Base-by-base conservation (phyloP, 2,888 invertebrate genomes). In the Folsomia candida region DNA sequence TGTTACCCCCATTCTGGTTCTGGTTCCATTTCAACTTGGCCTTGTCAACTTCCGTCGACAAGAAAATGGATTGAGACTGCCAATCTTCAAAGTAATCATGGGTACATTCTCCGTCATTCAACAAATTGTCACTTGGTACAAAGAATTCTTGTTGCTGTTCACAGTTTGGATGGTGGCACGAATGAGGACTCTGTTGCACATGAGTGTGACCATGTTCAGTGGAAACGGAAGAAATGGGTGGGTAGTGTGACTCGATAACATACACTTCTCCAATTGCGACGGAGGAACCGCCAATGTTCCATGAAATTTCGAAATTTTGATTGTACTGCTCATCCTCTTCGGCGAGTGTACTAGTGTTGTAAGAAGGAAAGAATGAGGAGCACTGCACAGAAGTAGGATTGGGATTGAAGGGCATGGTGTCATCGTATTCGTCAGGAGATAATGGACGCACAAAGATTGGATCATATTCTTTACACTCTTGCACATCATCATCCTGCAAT, bases 181-280 rank as follows among this genome's bases (percentile, higher is more conserved):
- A 14, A 37, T 9, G 4, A 37, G 37, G 37, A 37, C 6, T 4
- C 4, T 37, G 37, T 4, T 4, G 14, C 4, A 9, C 37, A 37
- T 37, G 37, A 37, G 4, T 37, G 37, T 37, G 37, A 37, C 37
- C 37, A 37, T 37, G 37, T 4, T 4, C 14, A 9, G 37, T 14
- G 4, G 37, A 37, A 4, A 37, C 18, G 4, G 37, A 64, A 3
- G 66, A 68, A 9, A 75, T 75, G 47, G 75, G 75, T 29, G 68
- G 68, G 6, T 72, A 70, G 58, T 75, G 75, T 4, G 75, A 75
- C 59, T 70, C 75, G 63, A 75, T 75, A 6, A 70, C 70, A 54
- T 68, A 72, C 25, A 72, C 75, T 6, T 22, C 20, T 25, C 47
- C 4, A n/a, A 57, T 20, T 57, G 6, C 4, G 4, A 37, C 37